Evolutionary conservation across 2,797 vertebrate genomes (phyloP).

Genomic region (Onychomys leucogaster): DNA sequence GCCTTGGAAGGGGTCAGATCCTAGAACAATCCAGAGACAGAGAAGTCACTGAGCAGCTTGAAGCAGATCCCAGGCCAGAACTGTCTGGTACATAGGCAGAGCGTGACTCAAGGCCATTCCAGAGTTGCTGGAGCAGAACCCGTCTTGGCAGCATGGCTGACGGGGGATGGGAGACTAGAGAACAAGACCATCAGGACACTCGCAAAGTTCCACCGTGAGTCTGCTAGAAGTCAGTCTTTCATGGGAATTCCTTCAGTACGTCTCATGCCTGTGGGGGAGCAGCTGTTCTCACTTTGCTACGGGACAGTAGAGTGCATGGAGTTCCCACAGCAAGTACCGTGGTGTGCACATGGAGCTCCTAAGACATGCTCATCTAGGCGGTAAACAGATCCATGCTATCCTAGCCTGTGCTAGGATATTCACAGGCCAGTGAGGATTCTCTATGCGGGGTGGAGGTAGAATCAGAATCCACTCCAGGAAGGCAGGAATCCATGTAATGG

Average conservation of each 20-base stretch:
- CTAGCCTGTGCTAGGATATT: background rate
- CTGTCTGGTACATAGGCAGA: background rate
- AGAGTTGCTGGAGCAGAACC: background rate
- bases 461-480: background rate
- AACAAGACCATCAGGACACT: background rate
- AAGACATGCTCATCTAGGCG: background rate
- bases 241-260: background rate
- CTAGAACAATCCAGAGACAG: background rate
- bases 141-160: background rate
- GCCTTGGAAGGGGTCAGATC: background rate
- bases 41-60: background rate
- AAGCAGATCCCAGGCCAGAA: background rate
- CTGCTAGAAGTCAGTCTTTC: background rate
- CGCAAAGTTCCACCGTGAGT: background rate
- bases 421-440: background rate
- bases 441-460: background rate
- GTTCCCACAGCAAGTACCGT: background rate
- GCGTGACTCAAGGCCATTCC: background rate
- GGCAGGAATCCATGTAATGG: background rate
- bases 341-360: background rate
- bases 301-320: background rate
- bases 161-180: background rate
- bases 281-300: background rate
- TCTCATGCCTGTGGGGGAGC: background rate
- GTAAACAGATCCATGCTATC: background rate